Evolutionary conservation across 2,113 vertebrate species (phyloP), one percentile per base, ranked within the genome.

Genomic region (Benitochromis conjunctus): DNA sequence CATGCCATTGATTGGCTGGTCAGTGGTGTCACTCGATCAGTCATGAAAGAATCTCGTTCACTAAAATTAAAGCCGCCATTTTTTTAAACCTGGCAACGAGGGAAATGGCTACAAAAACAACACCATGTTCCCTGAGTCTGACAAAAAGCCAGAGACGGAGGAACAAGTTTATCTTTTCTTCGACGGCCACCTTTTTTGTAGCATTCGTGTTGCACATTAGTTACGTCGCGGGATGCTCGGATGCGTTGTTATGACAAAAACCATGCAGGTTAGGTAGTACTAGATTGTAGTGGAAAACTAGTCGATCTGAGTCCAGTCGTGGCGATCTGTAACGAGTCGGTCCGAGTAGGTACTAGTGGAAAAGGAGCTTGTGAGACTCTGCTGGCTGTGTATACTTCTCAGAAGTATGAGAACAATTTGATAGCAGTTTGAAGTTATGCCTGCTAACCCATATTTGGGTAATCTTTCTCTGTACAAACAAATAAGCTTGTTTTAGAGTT

Each of bases 391-490:
- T 4, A 12, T 48, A 19, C 69, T 74, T 74, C 69, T 76, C 8
- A 71, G 66, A 76, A 12, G 34, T 0, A 64, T 5, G 34, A 18
- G 6, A 6, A 76, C 0, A 31, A 31, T 51, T 19, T 51, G 69
- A 31, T 51, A 76, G 69, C 29, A 24, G 34, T 81, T 64, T 54
- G 24, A 21, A 79, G 78, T 24, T 1, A 19, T 3, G 79, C 9
- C n/a, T 80, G 41, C 76, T 51, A 60, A 34, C 71, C 86, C 55
- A 34, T 46, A 76, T 86, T 78, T 82, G 56, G 46, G 3, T 48
- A 60, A 41, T 41, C 8, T 9, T 62, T 26, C 36, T 78, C 26
- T 60, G 60, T 66, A 74, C 57, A 56, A 31, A 76, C 36, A 76
- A 78, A 79, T 48, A 57, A 5, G 11, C 86, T 69, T 24, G 11